phyloP scores from a whole-genome alignment of 2,888 invertebrate genomes.

The Thalpophila matura region DNA sequence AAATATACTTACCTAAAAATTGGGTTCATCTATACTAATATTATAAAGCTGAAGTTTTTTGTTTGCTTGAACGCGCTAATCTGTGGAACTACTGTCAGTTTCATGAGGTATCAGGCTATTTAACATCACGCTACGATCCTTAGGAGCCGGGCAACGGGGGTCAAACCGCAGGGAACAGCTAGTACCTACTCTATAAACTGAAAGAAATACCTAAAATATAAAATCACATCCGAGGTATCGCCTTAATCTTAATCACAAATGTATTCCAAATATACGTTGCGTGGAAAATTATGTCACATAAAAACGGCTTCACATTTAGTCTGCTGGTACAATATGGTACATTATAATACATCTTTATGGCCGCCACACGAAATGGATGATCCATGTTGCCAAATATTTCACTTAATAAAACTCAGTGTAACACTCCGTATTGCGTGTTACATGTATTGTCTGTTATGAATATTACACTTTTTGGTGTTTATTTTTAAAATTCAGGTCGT shows the following conservation, averaged over 20 bases:
- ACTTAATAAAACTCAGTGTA: slow-evolving; percentile 25
- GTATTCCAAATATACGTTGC: background rate
- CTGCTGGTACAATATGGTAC: background rate
- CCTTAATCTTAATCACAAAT: background rate
- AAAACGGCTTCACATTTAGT: slow-evolving; percentile 16
- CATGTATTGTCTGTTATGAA: background rate
- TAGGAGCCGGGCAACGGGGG: no score
- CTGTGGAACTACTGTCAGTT: no score
- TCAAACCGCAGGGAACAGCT: no score
- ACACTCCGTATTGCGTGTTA: slow-evolving; percentile 22
- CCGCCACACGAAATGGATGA: slow-evolving; percentile 42
- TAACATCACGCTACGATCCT: no score
- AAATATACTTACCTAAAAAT: no score
- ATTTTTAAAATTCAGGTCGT: background rate
- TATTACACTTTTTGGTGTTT: slow-evolving; percentile 1
- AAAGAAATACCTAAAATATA: no score
- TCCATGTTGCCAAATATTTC: slow-evolving; percentile 34
- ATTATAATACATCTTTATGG: slow-evolving; percentile 17
- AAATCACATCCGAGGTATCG: no score
- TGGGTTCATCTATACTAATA: no score
- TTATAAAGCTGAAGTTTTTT: no score
- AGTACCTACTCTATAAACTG: no score
- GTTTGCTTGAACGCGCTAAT: no score
- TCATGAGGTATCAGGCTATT: no score
- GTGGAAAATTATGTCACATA: slow-evolving; percentile 9